phyloP scores from a whole-genome alignment of 2,888 invertebrate genomes.

The Apamea anceps region DNA sequence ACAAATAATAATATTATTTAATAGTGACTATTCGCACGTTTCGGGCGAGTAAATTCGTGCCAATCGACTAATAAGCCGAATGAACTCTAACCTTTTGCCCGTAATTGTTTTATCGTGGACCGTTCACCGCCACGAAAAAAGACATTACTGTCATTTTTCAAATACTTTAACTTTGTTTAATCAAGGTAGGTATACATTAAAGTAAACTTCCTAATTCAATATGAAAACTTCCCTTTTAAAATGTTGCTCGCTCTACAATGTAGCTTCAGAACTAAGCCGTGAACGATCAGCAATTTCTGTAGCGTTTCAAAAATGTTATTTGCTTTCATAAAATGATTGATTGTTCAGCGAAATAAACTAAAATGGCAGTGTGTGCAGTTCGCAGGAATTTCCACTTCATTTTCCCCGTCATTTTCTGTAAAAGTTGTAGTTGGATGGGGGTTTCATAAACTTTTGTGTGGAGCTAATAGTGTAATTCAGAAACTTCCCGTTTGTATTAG shows the following conservation, averaged over 20 bases:
- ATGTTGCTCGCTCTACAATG: constrained; percentile 3
- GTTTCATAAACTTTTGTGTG: constrained; percentile 46
- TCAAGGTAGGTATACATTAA: not conserved
- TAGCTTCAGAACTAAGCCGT: constrained; percentile 25
- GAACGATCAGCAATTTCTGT: constrained; percentile 32
- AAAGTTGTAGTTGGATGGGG: constrained; percentile 37
- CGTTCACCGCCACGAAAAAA: not conserved
- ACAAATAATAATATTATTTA: too few relatives aligned
- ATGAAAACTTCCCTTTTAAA: constrained; percentile 18
- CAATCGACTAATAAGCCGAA: not conserved
- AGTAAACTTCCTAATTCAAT: not conserved
- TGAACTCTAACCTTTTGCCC: not conserved
- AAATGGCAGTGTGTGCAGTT: constrained; percentile 15
- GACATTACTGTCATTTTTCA: not conserved
- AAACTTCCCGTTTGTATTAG: constrained; percentile 52
- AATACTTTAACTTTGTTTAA: not conserved
- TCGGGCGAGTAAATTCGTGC: too few relatives aligned
- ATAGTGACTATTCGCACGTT: too few relatives aligned
- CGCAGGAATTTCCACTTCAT: constrained; percentile 29
- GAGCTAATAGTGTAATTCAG: constrained; percentile 44
- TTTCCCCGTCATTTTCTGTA: constrained; percentile 43
- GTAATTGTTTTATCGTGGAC: constrained; percentile 2
- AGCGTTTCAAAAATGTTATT: constrained; percentile 41
- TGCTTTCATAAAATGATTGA: constrained; percentile 57
- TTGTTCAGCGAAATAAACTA: constrained; percentile 54